These are phyloP conservation scores for Drosophila subquinaria DNA, from an alignment of 2,888 invertebrate species.

Conservation along the genomic window DNA sequence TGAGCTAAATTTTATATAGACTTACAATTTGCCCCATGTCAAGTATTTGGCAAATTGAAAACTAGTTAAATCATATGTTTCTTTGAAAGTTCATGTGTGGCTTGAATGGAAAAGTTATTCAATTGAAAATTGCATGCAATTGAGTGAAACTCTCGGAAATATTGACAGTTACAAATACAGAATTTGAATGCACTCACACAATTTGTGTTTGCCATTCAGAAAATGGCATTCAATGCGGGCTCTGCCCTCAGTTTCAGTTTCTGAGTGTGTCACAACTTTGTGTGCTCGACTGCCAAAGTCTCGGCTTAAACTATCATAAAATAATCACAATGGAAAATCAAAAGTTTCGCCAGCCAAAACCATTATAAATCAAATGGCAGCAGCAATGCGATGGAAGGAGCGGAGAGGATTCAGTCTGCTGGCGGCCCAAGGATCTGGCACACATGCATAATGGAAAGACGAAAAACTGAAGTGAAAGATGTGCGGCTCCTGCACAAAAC, in stretches of 20 bases:
- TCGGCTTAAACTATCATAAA: constrained; percentile 70
- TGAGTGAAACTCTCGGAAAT: constrained; percentile 27
- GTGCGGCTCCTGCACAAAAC: constrained; percentile 27
- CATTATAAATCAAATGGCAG: constrained; percentile 66
- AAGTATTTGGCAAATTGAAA: not conserved
- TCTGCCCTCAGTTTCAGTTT: constrained; percentile 24
- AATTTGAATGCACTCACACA: constrained; percentile 51
- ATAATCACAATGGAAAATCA: constrained; percentile 75
- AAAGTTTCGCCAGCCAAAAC: constrained; percentile 61
- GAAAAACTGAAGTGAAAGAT: constrained; percentile 30
- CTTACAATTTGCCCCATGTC: not conserved
- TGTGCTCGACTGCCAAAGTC: constrained; percentile 40
- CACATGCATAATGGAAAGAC: constrained; percentile 60
- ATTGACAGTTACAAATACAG: constrained; percentile 53
- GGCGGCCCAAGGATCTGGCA: constrained; percentile 34
- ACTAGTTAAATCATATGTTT: not conserved
- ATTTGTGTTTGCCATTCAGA: constrained; percentile 33
- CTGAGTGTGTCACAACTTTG: constrained; percentile 36
- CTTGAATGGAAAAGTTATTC: constrained; percentile 17
- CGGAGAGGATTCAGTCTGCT: not conserved
- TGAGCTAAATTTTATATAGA: not conserved
- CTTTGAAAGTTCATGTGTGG: constrained; percentile 4
- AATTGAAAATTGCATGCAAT: constrained; percentile 22
- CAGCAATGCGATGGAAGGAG: constrained; percentile 9
- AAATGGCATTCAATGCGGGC: constrained; percentile 44